phyloP scores from a whole-genome alignment of 2,888 invertebrate species.

The Cheilosia grossa region DNA sequence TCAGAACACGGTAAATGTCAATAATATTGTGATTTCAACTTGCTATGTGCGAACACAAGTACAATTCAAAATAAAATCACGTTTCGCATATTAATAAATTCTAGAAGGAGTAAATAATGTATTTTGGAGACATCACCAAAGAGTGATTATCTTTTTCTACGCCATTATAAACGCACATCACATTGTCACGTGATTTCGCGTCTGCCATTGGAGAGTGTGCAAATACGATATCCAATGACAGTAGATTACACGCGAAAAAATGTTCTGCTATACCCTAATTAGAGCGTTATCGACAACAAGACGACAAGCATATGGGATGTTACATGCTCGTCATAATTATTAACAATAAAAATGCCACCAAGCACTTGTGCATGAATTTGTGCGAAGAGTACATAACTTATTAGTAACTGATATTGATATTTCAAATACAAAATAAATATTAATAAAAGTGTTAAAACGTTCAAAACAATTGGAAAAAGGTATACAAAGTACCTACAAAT shows the following conservation, averaged over 20 bases:
- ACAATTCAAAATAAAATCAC: no score
- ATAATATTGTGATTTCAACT: no score
- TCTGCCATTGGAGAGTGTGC: background rate
- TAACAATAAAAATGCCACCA: conserved; percentile 2
- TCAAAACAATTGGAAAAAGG: background rate
- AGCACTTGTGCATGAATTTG: background rate
- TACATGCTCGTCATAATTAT: background rate
- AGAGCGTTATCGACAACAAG: background rate
- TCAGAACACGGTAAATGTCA: no score
- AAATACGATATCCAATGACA: background rate
- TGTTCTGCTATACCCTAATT: background rate
- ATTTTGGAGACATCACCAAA: no score
- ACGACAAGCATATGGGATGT: background rate
- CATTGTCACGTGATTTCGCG: background rate
- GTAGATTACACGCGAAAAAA: background rate
- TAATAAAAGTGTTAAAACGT: background rate
- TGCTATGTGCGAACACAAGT: no score
- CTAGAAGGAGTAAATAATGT: no score
- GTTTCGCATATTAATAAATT: no score
- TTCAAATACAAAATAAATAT: background rate
- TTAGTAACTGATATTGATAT: background rate
- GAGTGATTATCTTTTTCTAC: background rate
- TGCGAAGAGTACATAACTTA: background rate
- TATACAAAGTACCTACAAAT: no score
- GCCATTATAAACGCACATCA: background rate